phyloP scores from a whole-genome alignment of 2,113 vertebrate genomes.

The Lutjanus erythropterus region DNA sequence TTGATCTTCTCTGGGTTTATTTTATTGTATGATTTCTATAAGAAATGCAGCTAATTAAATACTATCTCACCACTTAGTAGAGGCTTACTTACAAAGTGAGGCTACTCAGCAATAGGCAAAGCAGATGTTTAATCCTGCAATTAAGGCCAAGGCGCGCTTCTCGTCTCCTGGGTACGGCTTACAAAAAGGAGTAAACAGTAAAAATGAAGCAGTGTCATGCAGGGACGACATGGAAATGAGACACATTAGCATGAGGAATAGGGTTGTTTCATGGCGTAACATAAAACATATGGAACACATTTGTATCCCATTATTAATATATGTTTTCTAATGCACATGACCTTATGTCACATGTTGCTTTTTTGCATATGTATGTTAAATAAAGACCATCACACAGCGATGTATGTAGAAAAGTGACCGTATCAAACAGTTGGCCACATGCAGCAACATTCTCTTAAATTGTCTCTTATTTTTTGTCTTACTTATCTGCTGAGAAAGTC shows the following conservation, averaged over 20 bases:
- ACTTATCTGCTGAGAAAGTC: too few relatives aligned
- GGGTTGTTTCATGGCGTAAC: background rate
- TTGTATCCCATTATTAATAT: background rate
- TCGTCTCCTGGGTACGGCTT: slow-evolving; percentile 67
- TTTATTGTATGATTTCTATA: slow-evolving; percentile 59
- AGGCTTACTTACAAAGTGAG: slow-evolving; percentile 72
- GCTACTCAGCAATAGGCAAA: slow-evolving; percentile 65
- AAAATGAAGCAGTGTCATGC: slow-evolving; percentile 45
- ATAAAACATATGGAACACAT: background rate
- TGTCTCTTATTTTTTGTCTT: too few relatives aligned
- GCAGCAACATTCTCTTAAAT: too few relatives aligned
- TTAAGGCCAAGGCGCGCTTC: slow-evolving; percentile 64
- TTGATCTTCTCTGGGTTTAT: slow-evolving; percentile 44
- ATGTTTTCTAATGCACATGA: background rate
- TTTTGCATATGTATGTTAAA: slow-evolving; percentile 3
- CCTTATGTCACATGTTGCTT: background rate
- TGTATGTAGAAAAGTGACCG: slow-evolving; percentile 1
- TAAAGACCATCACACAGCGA: background rate
- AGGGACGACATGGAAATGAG: slow-evolving; percentile 27
- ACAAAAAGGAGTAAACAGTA: slow-evolving; percentile 51
- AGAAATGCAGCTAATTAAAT: slow-evolving; percentile 80
- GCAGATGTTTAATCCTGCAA: slow-evolving; percentile 80
- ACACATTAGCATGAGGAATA: slow-evolving; percentile 4
- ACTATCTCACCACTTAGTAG: slow-evolving; percentile 69
- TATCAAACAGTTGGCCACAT: too few relatives aligned